A percentile compares a stretch with the other conserved stretches of the same genome.
phyloP scores from a whole-genome alignment of 2,113 vertebrate species.

The Ancistrus triradiatus region DNA sequence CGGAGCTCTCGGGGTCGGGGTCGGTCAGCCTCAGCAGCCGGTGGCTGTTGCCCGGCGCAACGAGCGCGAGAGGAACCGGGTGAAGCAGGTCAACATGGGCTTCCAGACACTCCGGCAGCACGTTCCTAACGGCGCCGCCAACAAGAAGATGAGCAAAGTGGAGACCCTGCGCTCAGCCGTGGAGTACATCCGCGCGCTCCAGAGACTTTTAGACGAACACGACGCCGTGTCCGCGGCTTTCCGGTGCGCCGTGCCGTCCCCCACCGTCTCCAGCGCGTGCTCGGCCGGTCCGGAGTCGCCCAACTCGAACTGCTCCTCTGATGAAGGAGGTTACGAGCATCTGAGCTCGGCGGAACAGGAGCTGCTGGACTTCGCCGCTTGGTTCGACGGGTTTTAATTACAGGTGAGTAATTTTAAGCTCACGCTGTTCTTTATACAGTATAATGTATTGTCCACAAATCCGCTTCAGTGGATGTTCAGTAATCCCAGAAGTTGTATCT shows the following conservation, averaged over 20 bases:
- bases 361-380: slow-evolving; percentile 74
- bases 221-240: slow-evolving; percentile 66
- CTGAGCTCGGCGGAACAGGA: slow-evolving; percentile 71
- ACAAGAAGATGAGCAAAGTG: slow-evolving; percentile 85
- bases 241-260: slow-evolving; percentile 54
- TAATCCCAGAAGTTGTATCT: too few relatives aligned
- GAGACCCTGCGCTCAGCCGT: slow-evolving; percentile 82
- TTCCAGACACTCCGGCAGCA: slow-evolving; percentile 81
- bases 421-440: too few relatives aligned
- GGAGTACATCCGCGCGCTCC: slow-evolving; percentile 81
- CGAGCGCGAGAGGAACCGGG: slow-evolving; percentile 81
- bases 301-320: slow-evolving; percentile 71
- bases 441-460: too few relatives aligned
- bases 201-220: slow-evolving; percentile 75
- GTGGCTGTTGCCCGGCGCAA: slow-evolving; percentile 78
- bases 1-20: slow-evolving; percentile 48
- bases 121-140: slow-evolving; percentile 77
- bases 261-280: slow-evolving; percentile 35
- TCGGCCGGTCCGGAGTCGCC: slow-evolving; percentile 58
- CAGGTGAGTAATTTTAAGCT: slow-evolving; percentile 26
- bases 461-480: too few relatives aligned
- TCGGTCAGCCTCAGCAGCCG: slow-evolving; percentile 46
- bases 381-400: slow-evolving; percentile 73
- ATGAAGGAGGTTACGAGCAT: slow-evolving; percentile 70
- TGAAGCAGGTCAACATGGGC: slow-evolving; percentile 80